Evolutionary conservation across 2,888 invertebrate species (phyloP).

Genomic region (Carabus problematicus): DNA sequence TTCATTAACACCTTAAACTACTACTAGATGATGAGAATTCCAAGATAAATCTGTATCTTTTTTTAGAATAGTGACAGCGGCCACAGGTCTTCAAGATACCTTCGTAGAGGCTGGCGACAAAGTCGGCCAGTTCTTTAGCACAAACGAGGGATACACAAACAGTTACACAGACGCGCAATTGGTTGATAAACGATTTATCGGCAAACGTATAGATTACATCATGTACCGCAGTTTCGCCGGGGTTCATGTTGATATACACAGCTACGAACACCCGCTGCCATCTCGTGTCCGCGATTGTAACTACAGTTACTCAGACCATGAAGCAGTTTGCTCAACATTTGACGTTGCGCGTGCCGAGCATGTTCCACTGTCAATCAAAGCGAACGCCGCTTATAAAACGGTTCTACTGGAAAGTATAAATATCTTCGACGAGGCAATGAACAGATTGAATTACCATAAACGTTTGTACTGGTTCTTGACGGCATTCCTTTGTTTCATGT

Average conservation of each 20-base stretch:
- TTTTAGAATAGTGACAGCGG: slow-evolving; percentile 64
- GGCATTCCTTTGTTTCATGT: slow-evolving; percentile 61
- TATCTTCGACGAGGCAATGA: slow-evolving; percentile 67
- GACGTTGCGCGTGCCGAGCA: slow-evolving; percentile 47
- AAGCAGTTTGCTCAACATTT: slow-evolving; percentile 75
- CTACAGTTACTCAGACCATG: slow-evolving; percentile 90
- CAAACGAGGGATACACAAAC: slow-evolving; percentile 82
- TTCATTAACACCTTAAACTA: slow-evolving; percentile 2
- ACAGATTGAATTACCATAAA: slow-evolving; percentile 61
- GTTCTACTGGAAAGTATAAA: slow-evolving; percentile 66
- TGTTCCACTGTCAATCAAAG: slow-evolving; percentile 53
- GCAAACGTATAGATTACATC: slow-evolving; percentile 94
- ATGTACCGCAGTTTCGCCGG: slow-evolving; percentile 66
- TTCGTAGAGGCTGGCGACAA: slow-evolving; percentile 54
- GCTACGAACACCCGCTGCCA: slow-evolving; percentile 75
- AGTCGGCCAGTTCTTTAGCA: slow-evolving; percentile 63
- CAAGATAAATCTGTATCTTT: slow-evolving; percentile 31
- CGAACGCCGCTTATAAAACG: slow-evolving; percentile 48
- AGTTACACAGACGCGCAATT: slow-evolving; percentile 73
- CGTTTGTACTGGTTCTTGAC: slow-evolving; percentile 64
- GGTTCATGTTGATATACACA: slow-evolving; percentile 58
- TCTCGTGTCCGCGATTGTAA: slow-evolving; percentile 72
- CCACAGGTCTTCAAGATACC: slow-evolving; percentile 65
- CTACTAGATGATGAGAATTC: background rate
- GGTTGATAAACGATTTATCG: slow-evolving; percentile 67